phyloP scores from a whole-genome alignment of 2,888 invertebrate genomes.

The Taphrorychus bicolor region DNA sequence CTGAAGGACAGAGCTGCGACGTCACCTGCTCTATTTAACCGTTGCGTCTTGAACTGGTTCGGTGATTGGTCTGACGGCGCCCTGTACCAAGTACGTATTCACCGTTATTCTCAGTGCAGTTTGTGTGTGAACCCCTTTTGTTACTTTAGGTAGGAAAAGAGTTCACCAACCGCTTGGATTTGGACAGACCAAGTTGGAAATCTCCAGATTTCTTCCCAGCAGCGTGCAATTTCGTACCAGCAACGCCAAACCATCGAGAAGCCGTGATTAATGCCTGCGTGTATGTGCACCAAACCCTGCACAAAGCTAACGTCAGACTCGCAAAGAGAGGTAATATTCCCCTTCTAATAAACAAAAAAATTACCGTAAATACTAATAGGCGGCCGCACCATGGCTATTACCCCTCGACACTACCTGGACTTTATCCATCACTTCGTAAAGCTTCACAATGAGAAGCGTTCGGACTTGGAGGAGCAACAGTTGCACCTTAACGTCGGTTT shows the following conservation, averaged over 20 bases:
- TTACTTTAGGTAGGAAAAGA: slow-evolving; percentile 82
- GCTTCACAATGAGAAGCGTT: slow-evolving; percentile 93
- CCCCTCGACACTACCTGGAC: slow-evolving; percentile 96
- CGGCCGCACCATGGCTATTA: slow-evolving; percentile 95
- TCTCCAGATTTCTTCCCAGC: slow-evolving; percentile 91
- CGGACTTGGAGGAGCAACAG: slow-evolving; percentile 98
- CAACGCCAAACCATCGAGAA: slow-evolving; percentile 84
- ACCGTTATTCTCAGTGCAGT: slow-evolving; percentile 1
- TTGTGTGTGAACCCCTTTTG: background rate
- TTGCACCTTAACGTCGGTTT: slow-evolving; percentile 98
- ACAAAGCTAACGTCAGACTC: slow-evolving; percentile 90
- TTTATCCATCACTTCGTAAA: slow-evolving; percentile 99
- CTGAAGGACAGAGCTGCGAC: slow-evolving; percentile 98
- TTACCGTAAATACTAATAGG: slow-evolving; percentile 19
- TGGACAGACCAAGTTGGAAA: slow-evolving; percentile 86
- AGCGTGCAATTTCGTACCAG: slow-evolving; percentile 78
- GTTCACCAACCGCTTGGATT: slow-evolving; percentile 93
- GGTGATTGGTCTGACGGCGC: slow-evolving; percentile 99
- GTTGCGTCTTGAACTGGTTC: slow-evolving; percentile 99
- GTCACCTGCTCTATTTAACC: slow-evolving; percentile 98
- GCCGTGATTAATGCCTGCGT: slow-evolving; percentile 99
- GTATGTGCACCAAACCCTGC: slow-evolving; percentile 96
- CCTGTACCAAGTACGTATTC: slow-evolving; percentile 76
- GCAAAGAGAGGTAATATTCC: slow-evolving; percentile 91
- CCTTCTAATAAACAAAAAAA: background rate